phyloP scores from a whole-genome alignment of 2,797 vertebrate species.

The Paguma larvata region DNA sequence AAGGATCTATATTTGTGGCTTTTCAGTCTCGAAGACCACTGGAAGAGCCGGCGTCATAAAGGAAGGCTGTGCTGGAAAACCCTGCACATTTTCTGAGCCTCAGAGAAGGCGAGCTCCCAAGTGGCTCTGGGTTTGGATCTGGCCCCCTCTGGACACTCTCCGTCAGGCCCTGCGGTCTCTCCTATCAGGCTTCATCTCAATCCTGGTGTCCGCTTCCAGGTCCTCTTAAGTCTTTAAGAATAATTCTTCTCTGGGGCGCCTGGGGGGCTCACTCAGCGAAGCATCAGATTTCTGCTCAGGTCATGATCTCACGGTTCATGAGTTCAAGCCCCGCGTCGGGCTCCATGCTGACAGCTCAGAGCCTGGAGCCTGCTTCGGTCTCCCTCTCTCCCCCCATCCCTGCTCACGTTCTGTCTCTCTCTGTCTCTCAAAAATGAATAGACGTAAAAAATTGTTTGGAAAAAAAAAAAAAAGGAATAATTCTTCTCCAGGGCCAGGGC shows the following conservation, averaged over 20 bases:
- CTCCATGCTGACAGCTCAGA: too few relatives aligned
- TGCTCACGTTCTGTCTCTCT: too few relatives aligned
- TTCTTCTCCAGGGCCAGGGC: not conserved
- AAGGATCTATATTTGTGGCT: slow-evolving; percentile 96
- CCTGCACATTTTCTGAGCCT: not conserved
- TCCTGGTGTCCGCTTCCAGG: not conserved
- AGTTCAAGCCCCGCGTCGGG: too few relatives aligned
- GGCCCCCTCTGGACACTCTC: not conserved
- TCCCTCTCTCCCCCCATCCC: too few relatives aligned
- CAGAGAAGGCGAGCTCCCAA: not conserved
- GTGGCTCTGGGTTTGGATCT: too few relatives aligned
- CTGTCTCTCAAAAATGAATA: too few relatives aligned
- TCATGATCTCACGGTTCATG: too few relatives aligned
- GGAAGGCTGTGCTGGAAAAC: not conserved
- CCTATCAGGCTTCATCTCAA: not conserved
- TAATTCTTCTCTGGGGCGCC: not conserved
- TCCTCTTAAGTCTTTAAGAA: not conserved
- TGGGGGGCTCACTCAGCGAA: too few relatives aligned
- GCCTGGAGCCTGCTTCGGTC: too few relatives aligned
- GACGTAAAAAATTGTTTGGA: too few relatives aligned
- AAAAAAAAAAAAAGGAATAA: not conserved
- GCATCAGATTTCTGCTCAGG: too few relatives aligned
- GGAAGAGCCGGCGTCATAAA: slow-evolving; percentile 91
- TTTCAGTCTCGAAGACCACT: slow-evolving; percentile 95
- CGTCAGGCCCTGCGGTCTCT: not conserved